Evolutionary conservation across 1,140 invertebrate species (phyloP), one percentile per base, ranked within the genome.

Genomic region (Drosophila pectinifera): DNA sequence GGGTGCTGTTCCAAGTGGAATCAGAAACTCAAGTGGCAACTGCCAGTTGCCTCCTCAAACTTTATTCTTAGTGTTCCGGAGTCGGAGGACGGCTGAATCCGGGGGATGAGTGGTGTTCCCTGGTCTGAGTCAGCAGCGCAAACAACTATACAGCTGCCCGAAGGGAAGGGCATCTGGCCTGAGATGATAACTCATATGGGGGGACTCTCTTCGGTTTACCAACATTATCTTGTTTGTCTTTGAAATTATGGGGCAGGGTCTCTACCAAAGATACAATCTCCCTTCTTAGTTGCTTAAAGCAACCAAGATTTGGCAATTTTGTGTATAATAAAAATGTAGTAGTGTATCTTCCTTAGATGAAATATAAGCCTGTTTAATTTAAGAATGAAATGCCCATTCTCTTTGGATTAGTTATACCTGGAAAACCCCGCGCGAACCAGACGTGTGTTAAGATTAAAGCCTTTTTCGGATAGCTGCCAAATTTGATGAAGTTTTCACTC

Each of bases 121-220:
- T 14, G 38, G 5, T 20, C 59, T 76, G 73, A 76, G 73, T 76
- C 73, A 76, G 73, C 72, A 75, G 24, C 6, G 39, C 73, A 75
- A 64, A 75, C 70, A 75, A 45, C 31, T 61, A 48, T 74, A 43
- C 69, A 73, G 53, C 43, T 34, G 54, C 18, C 14, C 16, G 10
- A 16, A 10, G 53, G 70, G 38, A 31, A 64, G 64, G 67, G 51
- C 67, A 69, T 70, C 64, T 69, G 64, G 41, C 64, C 41, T 31
- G 28, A 10, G 28, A 24, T 46, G 64, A 70, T 70, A 70, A 69
- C 31, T 28, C 24, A 41, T 43, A 43, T 36, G 31, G 41, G 31
- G 24, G 63, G 48, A 26, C 22, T 16, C 18, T 26, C 31, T 46
- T 36, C 20, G 28, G n/a, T 68, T 28, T 24, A 46, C 41, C 41